phyloP scores from a whole-genome alignment of 2,113 vertebrate genomes.

The Dipodomys ordii region DNA sequence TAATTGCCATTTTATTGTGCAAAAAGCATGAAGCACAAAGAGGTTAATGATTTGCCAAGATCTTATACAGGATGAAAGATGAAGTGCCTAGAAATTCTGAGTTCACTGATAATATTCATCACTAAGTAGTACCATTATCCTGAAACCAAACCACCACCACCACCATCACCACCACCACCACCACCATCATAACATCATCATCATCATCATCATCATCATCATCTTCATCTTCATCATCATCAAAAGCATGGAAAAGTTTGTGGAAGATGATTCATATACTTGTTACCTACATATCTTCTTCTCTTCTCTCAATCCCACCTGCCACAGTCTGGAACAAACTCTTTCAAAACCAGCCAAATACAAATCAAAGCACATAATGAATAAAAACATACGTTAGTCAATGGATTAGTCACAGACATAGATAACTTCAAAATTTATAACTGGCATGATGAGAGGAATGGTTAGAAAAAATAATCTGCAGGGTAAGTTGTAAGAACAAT shows the following conservation, averaged over 20 bases:
- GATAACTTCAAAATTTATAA: too few relatives aligned
- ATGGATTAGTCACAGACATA: background rate
- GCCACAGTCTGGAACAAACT: background rate
- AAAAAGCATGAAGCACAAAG: background rate
- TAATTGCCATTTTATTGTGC: constrained; percentile 13
- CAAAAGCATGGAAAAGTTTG: background rate
- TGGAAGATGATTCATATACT: background rate
- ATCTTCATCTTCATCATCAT: too few relatives aligned
- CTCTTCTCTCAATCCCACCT: too few relatives aligned
- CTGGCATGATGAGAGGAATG: background rate
- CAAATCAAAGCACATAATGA: background rate
- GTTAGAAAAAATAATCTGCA: background rate
- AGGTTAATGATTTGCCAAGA: background rate
- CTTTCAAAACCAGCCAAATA: background rate
- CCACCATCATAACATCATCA: too few relatives aligned
- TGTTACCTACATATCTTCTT: background rate
- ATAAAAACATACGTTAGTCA: background rate
- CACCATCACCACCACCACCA: too few relatives aligned
- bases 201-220: too few relatives aligned
- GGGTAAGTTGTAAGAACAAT: background rate
- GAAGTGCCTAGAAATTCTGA: background rate
- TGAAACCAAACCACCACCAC: background rate
- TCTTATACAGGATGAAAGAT: background rate
- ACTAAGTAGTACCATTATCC: background rate
- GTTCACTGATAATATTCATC: background rate